Conservation (phyloP, 2,888 invertebrate genomes). For the Napeogenes sylphis region DNA sequence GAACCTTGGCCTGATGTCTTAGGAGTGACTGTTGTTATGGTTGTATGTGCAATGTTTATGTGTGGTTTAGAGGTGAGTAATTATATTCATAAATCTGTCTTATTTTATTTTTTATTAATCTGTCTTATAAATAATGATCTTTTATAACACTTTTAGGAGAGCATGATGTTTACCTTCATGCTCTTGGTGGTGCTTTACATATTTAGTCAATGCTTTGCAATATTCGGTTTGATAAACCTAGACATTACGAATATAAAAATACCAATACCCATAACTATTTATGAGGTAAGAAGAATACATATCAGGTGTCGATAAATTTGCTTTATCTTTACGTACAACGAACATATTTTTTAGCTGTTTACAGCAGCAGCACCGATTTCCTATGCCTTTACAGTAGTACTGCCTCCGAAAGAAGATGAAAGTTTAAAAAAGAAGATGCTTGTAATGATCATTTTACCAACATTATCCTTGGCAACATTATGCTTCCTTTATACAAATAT, state of each 20-base stretch:
- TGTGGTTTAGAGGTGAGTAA: conserved; percentile 77
- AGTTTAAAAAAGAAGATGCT: conserved; percentile 56
- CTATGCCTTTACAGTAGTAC: conserved; percentile 60
- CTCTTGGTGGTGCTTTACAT: conserved; percentile 62
- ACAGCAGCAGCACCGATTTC: conserved; percentile 70
- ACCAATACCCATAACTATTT: conserved; percentile 65
- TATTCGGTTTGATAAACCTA: conserved; percentile 67
- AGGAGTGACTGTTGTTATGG: conserved; percentile 79
- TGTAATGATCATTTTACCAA: conserved; percentile 59
- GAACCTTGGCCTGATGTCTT: conserved; percentile 82
- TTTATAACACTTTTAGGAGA: conserved; percentile 56
- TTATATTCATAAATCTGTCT: neutral
- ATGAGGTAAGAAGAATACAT: conserved; percentile 52
- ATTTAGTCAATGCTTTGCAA: conserved; percentile 71
- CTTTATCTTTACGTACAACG: neutral
- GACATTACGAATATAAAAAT: conserved; percentile 68
- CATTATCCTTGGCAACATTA: conserved; percentile 54
- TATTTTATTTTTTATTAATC: too few relatives aligned
- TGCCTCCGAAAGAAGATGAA: conserved; percentile 54
- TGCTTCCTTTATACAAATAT: conserved; percentile 71
- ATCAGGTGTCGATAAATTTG: neutral
- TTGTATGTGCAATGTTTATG: conserved; percentile 80
- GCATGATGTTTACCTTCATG: conserved; percentile 71
- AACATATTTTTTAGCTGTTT: conserved; percentile 52
- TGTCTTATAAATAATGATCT: neutral